Conservation (phyloP, 2,888 invertebrate species). For the Aproaerema taeniolella region DNA sequence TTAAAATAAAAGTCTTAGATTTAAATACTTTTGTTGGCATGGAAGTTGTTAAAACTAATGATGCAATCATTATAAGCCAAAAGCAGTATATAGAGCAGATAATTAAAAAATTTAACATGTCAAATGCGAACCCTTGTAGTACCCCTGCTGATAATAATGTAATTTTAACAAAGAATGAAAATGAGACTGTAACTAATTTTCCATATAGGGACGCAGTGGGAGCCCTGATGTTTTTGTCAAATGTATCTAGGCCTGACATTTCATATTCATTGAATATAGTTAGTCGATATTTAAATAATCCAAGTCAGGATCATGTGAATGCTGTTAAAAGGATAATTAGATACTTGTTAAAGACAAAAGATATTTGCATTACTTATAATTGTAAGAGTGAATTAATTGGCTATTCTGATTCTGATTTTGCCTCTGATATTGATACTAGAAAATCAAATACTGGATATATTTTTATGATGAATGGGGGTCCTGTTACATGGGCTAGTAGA, state of each 20-base stretch:
- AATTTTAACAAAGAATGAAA: not conserved
- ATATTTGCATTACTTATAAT: not conserved
- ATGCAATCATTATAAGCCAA: not conserved
- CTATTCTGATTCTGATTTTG: not conserved
- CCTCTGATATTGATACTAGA: not conserved
- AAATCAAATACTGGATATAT: constrained; percentile 4
- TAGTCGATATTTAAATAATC: not conserved
- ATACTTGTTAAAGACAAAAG: not conserved
- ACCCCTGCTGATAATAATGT: not conserved
- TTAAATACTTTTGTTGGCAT: not conserved
- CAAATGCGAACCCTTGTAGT: not conserved
- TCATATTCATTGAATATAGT: not conserved
- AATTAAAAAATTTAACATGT: not conserved
- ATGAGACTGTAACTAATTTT: not conserved
- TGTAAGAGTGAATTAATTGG: not conserved
- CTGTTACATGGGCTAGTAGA: constrained; percentile 8
- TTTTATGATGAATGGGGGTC: constrained; percentile 1
- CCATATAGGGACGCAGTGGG: not conserved
- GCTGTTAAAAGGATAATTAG: not conserved
- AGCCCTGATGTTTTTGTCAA: not conserved
- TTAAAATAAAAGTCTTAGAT: not conserved
- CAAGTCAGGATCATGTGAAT: not conserved
- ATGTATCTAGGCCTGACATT: not conserved
- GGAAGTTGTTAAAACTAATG: not conserved
- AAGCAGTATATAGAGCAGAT: not conserved